These are phyloP conservation scores for Craniophora ligustri DNA, from an alignment of 2,888 invertebrate species.

Conservation along the genomic window DNA sequence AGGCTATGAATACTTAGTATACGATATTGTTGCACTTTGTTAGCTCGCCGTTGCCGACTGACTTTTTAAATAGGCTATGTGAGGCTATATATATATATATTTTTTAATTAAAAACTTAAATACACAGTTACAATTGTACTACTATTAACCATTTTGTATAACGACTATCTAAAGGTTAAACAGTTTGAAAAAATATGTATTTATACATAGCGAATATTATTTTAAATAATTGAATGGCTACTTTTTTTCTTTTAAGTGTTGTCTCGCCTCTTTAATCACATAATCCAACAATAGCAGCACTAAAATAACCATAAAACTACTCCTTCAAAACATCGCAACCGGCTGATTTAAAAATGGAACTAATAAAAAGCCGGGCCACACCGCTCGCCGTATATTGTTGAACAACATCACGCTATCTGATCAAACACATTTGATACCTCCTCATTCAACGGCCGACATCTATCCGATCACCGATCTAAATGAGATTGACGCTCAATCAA, in stretches of 20 bases:
- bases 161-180: too few relatives aligned
- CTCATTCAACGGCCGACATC: constrained; percentile 63
- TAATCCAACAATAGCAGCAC: background rate
- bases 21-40: constrained; percentile 35
- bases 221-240: too few relatives aligned
- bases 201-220: too few relatives aligned
- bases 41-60: constrained; percentile 30
- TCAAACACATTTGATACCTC: constrained; percentile 74
- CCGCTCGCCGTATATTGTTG: constrained; percentile 34
- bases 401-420: constrained; percentile 54
- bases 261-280: background rate
- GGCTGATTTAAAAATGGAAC: constrained; percentile 20
- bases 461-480: constrained; percentile 54
- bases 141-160: background rate
- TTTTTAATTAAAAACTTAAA: too few relatives aligned
- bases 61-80: constrained; percentile 27
- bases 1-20: constrained; percentile 40
- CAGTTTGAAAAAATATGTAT: too few relatives aligned
- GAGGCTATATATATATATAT: too few relatives aligned
- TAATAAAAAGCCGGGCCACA: constrained; percentile 38
- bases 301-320: background rate
- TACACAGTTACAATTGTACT: background rate
- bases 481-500: constrained; percentile 73
- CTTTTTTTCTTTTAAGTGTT: too few relatives aligned
- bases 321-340: background rate